Percentiles rank a stretch among this genome's conserved stretches.
Evolutionary conservation across 1,140 invertebrate genomes (phyloP).

Genomic region (Pseudomyrmex pallidus): DNA sequence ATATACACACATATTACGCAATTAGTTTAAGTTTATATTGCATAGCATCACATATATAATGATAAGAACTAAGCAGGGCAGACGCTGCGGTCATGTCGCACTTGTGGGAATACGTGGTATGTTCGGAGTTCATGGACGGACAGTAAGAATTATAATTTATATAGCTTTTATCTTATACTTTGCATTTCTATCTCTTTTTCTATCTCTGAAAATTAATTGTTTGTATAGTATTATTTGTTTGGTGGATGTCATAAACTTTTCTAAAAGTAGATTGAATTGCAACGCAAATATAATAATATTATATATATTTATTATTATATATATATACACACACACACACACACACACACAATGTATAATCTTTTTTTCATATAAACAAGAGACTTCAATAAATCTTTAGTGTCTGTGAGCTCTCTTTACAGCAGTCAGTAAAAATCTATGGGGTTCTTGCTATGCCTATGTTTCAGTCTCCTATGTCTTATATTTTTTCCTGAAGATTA

Average conservation of each 20-base stretch:
- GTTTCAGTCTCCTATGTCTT: slow-evolving; percentile 59
- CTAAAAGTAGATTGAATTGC: not conserved
- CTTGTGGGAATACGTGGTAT: slow-evolving; percentile 93
- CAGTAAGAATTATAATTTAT: slow-evolving; percentile 86
- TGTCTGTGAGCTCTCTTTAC: not conserved
- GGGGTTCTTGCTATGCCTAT: slow-evolving; percentile 63
- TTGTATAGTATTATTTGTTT: slow-evolving; percentile 31
- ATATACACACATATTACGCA: slow-evolving; percentile 5
- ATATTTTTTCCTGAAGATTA: slow-evolving; percentile 34
- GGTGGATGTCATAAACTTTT: slow-evolving; percentile 9
- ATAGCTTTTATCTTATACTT: slow-evolving; percentile 34
- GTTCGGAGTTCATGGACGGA: slow-evolving; percentile 87
- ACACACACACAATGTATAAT: not conserved
- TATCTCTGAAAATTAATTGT: slow-evolving; percentile 24
- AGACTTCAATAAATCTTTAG: slow-evolving; percentile 1
- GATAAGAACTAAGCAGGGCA: slow-evolving; percentile 89
- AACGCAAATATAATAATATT: not conserved
- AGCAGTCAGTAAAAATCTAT: slow-evolving; percentile 43
- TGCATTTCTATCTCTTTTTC: slow-evolving; percentile 41
- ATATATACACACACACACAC: no score
- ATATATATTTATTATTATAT: no score
- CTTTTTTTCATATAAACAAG: slow-evolving; percentile 36
- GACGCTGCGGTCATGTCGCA: slow-evolving; percentile 96
- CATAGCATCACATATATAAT: slow-evolving; percentile 75
- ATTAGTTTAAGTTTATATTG: slow-evolving; percentile 54